A percentile compares a stretch with the other conserved stretches of the same genome.
These are phyloP conservation scores for Muntiacus reevesi DNA, from an alignment of 2,113 vertebrate species.

Conservation along the genomic window DNA sequence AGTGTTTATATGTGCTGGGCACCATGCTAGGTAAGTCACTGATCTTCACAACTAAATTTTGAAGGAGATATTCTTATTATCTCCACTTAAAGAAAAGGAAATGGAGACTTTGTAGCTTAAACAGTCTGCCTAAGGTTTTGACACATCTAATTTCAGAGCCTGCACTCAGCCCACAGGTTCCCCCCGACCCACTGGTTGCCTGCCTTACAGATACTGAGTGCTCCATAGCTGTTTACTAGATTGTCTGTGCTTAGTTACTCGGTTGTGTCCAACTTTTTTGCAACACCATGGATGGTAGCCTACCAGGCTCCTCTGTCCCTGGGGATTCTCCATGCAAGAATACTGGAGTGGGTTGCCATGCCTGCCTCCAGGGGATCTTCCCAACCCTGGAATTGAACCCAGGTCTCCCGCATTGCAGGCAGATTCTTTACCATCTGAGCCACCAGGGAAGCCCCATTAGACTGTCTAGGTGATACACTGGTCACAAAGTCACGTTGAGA, in stretches of 20 bases:
- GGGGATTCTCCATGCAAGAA: background rate
- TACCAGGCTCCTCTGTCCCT: background rate
- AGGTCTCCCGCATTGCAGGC: background rate
- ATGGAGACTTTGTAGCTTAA: background rate
- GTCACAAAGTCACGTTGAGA: background rate
- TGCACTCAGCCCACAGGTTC: background rate
- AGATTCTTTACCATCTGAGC: background rate
- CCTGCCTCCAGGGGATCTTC: background rate
- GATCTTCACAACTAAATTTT: background rate
- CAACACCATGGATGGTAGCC: background rate
- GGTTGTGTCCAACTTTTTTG: background rate
- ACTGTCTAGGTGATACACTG: background rate
- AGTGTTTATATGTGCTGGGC: background rate
- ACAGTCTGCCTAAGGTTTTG: background rate
- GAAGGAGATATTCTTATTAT: background rate
- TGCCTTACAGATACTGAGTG: background rate
- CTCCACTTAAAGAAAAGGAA: background rate
- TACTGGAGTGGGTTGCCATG: background rate
- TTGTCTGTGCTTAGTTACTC: background rate
- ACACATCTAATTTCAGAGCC: background rate
- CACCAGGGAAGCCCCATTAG: background rate
- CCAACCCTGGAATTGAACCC: background rate
- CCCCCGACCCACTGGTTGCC: background rate
- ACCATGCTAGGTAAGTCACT: background rate
- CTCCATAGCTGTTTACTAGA: rapidly evolving